Base-by-base conservation (phyloP, 2,888 invertebrate species). In the Cremastinae sp. region DNA sequence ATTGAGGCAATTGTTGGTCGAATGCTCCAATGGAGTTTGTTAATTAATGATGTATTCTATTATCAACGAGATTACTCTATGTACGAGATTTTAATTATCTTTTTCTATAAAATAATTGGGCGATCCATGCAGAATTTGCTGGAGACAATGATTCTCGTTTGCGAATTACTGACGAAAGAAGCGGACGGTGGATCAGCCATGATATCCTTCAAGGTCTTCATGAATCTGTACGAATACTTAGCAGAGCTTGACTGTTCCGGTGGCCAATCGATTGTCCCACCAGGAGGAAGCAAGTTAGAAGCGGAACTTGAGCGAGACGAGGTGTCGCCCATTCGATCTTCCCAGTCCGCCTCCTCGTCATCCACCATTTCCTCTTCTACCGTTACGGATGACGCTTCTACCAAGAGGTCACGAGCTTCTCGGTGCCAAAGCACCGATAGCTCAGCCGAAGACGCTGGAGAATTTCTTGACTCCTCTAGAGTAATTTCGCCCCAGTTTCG, bases 101-200 rank as follows among this genome's bases (percentile, higher is more conserved):
- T n/a, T n/a, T n/a, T n/a, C n/a, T n/a, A n/a, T n/a, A n/a, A n/a
- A n/a, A n/a, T n/a, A n/a, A n/a, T n/a, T 51, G 14, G 8, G 28
- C n/a, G n/a, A n/a, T n/a, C n/a, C n/a, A n/a, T 47, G 51, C 79
- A 96, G 95, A 93, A 93, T 84, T 90, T 96, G 28, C 93, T 93
- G 2, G 93, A 94, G 85, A 95, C 96, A 2, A 95, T 96, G 95
- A 93, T 93, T 66, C 91, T 94, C 78, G 91, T 96, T 39, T 96
- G 96, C 89, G 96, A 96, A 87, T 91, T 95, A 1, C 88, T 96
- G 76, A 96, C 96, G 1, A 93, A 94, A 77, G 96, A 96, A 84
- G 94, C 96, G 0, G 96, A 96, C 78, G 96, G 96, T 9, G 96
- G 96, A 0, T 93, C 94, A 0, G 93, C 95, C 0, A 93, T 94